These are phyloP conservation scores for Centropristis striata DNA, from an alignment of 2,113 vertebrate genomes.

Conservation along the genomic window DNA sequence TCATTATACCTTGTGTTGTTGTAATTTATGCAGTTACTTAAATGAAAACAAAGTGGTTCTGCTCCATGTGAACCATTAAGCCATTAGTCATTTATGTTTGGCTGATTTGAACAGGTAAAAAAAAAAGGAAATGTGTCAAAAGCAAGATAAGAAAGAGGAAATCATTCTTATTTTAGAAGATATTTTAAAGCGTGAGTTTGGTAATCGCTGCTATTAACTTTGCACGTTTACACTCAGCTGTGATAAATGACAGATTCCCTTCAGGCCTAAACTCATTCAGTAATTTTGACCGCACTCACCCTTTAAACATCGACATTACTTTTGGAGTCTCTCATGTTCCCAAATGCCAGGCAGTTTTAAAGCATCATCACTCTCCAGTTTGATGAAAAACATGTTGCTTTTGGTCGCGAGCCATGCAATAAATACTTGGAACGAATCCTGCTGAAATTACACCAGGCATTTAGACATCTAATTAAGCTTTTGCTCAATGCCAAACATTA, in stretches of 20 bases:
- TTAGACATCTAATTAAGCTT: conserved; percentile 60
- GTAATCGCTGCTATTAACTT: conserved; percentile 36
- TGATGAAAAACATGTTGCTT: conserved; percentile 38
- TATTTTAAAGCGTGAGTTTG: conserved; percentile 23
- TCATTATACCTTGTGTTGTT: conserved; percentile 27
- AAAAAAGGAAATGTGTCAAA: conserved; percentile 6
- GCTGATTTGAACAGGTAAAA: conserved; percentile 16
- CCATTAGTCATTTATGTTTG: conserved; percentile 42
- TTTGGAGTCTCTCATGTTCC: conserved; percentile 26
- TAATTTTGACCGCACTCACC: conserved; percentile 28
- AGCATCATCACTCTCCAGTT: conserved; percentile 37
- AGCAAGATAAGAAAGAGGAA: neutral
- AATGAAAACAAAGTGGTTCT: conserved; percentile 52
- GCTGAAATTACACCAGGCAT: conserved; percentile 45
- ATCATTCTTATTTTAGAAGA: conserved; percentile 1
- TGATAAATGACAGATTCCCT: conserved; percentile 51
- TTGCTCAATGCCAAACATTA: conserved; percentile 43
- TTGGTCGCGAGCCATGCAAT: conserved; percentile 59
- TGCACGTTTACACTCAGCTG: conserved; percentile 32
- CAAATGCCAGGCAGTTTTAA: conserved; percentile 55
- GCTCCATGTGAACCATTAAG: conserved; percentile 29
- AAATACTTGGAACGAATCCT: conserved; percentile 57
- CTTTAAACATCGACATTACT: conserved; percentile 30
- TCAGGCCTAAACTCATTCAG: conserved; percentile 23
- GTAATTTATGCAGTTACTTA: conserved; percentile 46